Base-by-base conservation (phyloP, 2,113 vertebrate genomes). In the Pleuronectes platessa region DNA sequence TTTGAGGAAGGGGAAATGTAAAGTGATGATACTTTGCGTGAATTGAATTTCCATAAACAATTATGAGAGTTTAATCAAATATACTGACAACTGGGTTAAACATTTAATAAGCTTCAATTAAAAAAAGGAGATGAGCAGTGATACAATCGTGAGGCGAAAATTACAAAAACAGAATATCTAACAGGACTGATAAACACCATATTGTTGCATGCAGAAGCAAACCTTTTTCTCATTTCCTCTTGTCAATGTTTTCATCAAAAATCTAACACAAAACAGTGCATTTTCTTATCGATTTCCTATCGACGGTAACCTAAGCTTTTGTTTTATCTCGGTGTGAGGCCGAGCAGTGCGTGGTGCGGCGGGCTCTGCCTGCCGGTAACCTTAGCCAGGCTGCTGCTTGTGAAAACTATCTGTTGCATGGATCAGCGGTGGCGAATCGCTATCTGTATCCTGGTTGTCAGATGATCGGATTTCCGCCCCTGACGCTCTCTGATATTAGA, bases 371-470 rank as follows among this genome's bases (percentile, higher is more conserved):
- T 62, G 80, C 51, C 78, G 82, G 88, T 88, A 91, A 88, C 89
- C 83, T 79, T 83, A 93, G 82, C 84, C 58, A 37, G 55, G 64
- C 42, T 63, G 77, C 86, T 90, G 88, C 82, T 90, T 88, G 88
- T 91, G 88, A 85, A 93, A 91, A 89, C 89, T 87, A 92, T 93
- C 90, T 89, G 82, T 85, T 91, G 86, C 86, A 88, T 87, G 78
- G 90, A 91, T 89, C 88, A 78, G 74, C 61, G 60, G 71, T 51
- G 82, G 79, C 76, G 87, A 90, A 89, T 88, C 87, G 80, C 88
- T 92, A 88, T 93, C 91, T 91, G 86, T 88, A 89, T 93, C 91
- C 90, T 89, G 86, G 78, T 91, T 88, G 92, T 90, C 89, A 87
- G 80, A 76, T 79, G 88, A 87, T 93, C 89, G 80, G 88, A 94